phyloP scores from a whole-genome alignment of 2,888 invertebrate genomes.

The Ormyrus labotus region DNA sequence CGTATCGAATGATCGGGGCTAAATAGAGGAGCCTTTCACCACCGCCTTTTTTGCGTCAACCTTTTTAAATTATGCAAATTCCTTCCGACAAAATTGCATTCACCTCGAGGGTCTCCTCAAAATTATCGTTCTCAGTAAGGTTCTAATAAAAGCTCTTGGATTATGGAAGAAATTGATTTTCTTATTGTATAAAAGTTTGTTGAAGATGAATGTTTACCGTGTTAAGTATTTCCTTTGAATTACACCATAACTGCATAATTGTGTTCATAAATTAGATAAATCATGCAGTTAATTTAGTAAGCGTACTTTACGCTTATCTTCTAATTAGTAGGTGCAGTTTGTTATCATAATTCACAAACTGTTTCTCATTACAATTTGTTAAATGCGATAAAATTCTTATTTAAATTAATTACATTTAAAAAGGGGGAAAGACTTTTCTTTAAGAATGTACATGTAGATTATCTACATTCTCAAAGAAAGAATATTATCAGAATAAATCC shows the following conservation, averaged over 20 bases:
- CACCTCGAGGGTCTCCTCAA: neutral
- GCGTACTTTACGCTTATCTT: neutral
- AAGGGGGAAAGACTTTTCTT: neutral
- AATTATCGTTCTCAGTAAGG: neutral
- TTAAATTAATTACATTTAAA: neutral
- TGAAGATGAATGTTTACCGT: too few species aligned
- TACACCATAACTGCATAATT: neutral
- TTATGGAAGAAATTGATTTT: too few species aligned
- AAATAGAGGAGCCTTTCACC: too few species aligned
- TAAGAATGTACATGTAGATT: too few species aligned
- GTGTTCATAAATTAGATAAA: neutral
- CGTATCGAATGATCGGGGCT: too few species aligned
- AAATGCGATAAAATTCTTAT: neutral
- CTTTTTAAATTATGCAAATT: neutral
- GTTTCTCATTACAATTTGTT: neutral
- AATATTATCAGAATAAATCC: too few species aligned
- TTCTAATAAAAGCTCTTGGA: too few species aligned
- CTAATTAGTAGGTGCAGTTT: neutral
- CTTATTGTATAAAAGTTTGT: too few species aligned
- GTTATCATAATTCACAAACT: neutral
- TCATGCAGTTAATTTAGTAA: neutral
- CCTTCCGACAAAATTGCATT: neutral
- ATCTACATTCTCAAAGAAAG: too few species aligned
- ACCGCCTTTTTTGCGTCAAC: constrained; percentile 3
- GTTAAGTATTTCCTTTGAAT: neutral